phyloP scores from a whole-genome alignment of 2,797 vertebrate genomes.

The Molossus alvarezi region DNA sequence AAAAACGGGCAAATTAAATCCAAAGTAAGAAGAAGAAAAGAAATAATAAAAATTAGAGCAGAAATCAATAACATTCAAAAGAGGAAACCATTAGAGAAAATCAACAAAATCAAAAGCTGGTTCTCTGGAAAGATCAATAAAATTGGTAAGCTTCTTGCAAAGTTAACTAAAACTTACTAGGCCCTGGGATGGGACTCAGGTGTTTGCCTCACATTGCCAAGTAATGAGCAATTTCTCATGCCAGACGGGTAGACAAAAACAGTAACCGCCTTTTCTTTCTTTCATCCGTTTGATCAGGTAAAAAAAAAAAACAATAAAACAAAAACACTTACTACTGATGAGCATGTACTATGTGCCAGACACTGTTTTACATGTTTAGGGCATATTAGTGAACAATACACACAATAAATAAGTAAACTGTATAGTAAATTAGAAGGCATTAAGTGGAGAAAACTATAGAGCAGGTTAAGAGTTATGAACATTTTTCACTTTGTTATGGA shows the following conservation, averaged over 20 bases:
- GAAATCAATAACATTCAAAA: constrained; percentile 53
- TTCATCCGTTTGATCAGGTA: not conserved
- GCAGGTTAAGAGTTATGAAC: not conserved
- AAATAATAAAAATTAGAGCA: not conserved
- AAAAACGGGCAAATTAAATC: constrained; percentile 55
- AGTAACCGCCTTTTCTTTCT: not conserved
- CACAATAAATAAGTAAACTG: not conserved
- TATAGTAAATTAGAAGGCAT: not conserved
- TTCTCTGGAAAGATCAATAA: constrained; percentile 37
- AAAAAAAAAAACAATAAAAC: no score
- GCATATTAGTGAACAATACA: not conserved
- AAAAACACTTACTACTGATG: not conserved
- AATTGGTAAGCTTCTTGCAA: not conserved
- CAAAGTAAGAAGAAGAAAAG: constrained; percentile 41
- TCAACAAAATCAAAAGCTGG: constrained; percentile 60
- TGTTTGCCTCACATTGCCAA: not conserved
- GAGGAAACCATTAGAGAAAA: constrained; percentile 36
- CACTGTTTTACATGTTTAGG: not conserved
- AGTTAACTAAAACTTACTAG: not conserved
- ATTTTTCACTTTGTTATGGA: not conserved
- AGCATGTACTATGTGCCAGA: not conserved
- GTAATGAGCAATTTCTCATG: not conserved
- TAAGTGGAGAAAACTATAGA: not conserved
- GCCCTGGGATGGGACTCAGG: not conserved
- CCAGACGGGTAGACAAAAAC: constrained; percentile 22